A percentile compares a stretch with the other conserved stretches of the same genome.
These are phyloP conservation scores for Oxyruncus cristatus DNA, from an alignment of 2,113 vertebrate species.

Conservation along the genomic window DNA sequence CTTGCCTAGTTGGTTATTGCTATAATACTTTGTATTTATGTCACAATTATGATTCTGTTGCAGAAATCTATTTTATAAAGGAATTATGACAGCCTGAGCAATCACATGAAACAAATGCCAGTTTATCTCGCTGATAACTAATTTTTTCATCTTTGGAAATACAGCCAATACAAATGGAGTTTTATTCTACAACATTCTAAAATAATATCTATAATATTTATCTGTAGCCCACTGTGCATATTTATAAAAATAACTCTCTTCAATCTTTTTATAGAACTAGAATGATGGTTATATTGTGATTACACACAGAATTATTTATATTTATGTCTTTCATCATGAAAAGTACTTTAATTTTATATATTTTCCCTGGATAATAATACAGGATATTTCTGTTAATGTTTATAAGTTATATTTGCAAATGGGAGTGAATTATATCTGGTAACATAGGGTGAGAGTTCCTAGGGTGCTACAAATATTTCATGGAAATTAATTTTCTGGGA, in stretches of 20 bases:
- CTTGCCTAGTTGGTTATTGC: constrained; percentile 34
- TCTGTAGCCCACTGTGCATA: background rate
- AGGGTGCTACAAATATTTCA: background rate
- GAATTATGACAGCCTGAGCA: background rate
- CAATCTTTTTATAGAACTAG: background rate
- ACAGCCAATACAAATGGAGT: background rate
- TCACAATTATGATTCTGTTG: constrained; percentile 47
- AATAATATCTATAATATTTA: background rate
- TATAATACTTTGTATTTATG: constrained; percentile 45
- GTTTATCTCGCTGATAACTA: constrained; percentile 24
- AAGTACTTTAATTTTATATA: background rate
- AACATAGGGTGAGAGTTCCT: background rate
- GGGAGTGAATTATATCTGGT: background rate
- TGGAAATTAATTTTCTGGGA: background rate
- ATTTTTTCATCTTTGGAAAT: constrained; percentile 30
- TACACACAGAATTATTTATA: background rate
- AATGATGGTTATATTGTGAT: constrained; percentile 7
- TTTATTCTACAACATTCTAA: constrained; percentile 17
- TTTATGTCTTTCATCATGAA: background rate
- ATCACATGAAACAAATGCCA: constrained; percentile 1
- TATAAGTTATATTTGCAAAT: background rate
- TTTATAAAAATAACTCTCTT: background rate
- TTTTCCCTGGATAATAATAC: background rate
- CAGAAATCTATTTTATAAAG: constrained; percentile 42
- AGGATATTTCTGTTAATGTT: background rate